Base-by-base conservation (phyloP, 1,140 invertebrate species). In the Drosophila seguyi region DNA sequence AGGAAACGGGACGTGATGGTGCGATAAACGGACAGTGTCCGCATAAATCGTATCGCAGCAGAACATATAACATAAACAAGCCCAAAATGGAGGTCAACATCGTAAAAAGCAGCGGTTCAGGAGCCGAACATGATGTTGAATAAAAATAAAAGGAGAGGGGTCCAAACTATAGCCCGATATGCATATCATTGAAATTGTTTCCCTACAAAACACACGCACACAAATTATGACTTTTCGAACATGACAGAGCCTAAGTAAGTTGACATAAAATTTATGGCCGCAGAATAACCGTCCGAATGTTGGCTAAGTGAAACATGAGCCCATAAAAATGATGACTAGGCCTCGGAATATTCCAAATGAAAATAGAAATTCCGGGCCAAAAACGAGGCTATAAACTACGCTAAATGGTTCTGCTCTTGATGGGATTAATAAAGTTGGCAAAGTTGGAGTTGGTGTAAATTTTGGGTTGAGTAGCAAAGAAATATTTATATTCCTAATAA, bases 11-110 rank as follows among this genome's bases (percentile, higher is more conserved):
- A 78, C 65, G 68, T 87, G 84, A 84, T 80, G 65, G 84, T 75
- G 84, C 84, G 84, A 87, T 87, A 87, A 88, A 84, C 72, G 84
- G 80, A 78, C 72, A 60, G 52, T 83, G 83, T 77, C 76, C 84
- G 61, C 72, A 87, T 88, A 87, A 87, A 83, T 87, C 75, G 75
- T 71, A 76, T 71, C 67, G 65, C 62, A 39, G 44, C 31, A 27
- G 58, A 81, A 62, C 56, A 68, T 56, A 71, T 48, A 81, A 65
- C 31, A 53, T 53, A 53, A 53, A 63, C 57, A 57, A 79, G 36
- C 42, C 25, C 42, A 50, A 72, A 69, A 71, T 42, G 48, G 58
- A 69, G 79, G 83, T 58, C 75, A 65, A 62, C 50, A 63, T 86
- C 78, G 65, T 86, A 86, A 87, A 78, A 77, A 78, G 38, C 42